Conservation (phyloP, 2,113 vertebrate species). For the Gavialis gangeticus region DNA sequence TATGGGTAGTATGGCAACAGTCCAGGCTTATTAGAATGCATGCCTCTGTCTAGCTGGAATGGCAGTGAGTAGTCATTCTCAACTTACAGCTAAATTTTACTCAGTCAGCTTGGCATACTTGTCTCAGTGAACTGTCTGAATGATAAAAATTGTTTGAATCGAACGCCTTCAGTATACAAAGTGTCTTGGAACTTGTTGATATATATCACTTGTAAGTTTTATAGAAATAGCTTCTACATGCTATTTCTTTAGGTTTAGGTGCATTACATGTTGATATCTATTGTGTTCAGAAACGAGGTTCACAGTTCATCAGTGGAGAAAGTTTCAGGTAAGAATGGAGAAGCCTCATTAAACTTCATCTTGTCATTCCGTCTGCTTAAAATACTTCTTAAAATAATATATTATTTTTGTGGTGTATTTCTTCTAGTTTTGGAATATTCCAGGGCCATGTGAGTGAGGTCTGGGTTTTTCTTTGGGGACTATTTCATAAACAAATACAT, state of each 20-base stretch:
- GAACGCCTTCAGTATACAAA: not conserved
- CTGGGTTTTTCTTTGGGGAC: conserved; percentile 56
- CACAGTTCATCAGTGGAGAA: not conserved
- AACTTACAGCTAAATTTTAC: not conserved
- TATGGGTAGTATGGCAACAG: conserved; percentile 57
- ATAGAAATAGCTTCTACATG: not conserved
- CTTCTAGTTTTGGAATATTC: not conserved
- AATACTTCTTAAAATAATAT: not conserved
- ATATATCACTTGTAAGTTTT: not conserved
- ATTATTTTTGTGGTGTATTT: conserved; percentile 22
- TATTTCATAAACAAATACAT: conserved; percentile 53
- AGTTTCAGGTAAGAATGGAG: not conserved
- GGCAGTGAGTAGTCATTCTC: conserved; percentile 51
- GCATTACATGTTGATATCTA: accelerated
- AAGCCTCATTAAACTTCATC: not conserved
- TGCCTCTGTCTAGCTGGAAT: not conserved
- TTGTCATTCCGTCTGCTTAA: conserved; percentile 19
- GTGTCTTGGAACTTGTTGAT: not conserved
- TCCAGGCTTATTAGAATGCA: conserved; percentile 55
- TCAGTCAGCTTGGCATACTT: not conserved
- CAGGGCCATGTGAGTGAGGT: conserved; percentile 28
- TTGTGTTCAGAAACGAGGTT: not conserved
- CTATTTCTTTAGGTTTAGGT: not conserved
- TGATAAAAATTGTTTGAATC: not conserved
- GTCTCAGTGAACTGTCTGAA: not conserved